phyloP scores from a whole-genome alignment of 2,797 vertebrate species.

The Pangasius sanitwongsei region DNA sequence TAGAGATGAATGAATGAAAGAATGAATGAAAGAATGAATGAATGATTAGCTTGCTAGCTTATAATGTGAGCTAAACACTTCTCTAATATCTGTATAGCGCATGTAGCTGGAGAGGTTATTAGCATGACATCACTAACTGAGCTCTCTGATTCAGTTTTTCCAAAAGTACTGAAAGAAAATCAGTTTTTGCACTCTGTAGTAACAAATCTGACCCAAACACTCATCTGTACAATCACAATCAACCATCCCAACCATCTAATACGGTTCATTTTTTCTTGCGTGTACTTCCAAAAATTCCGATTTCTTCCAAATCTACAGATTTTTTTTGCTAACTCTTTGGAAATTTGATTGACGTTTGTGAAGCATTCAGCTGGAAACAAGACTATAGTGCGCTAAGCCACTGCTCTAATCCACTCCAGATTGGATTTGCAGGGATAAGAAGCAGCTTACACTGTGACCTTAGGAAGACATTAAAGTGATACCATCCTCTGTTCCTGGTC shows the following conservation, averaged over 20 bases:
- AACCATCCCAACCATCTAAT: neutral
- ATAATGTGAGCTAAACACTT: neutral
- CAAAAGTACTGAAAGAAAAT: neutral
- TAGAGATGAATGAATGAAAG: neutral
- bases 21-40: neutral
- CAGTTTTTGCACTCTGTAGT: neutral
- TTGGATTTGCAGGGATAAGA: slow-evolving; percentile 14
- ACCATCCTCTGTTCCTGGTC: neutral
- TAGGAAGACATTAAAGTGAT: neutral
- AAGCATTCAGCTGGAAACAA: neutral
- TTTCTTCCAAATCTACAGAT: no score
- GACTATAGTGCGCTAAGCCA: neutral
- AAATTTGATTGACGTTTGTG: neutral
- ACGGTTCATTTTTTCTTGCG: neutral
- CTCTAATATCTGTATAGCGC: neutral
- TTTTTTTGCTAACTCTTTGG: neutral
- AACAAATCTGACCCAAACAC: neutral
- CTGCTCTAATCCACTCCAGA: neutral
- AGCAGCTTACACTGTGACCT: slow-evolving; percentile 14
- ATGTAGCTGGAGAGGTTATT: neutral
- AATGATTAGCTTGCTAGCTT: neutral
- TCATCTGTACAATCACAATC: neutral
- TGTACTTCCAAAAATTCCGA: neutral
- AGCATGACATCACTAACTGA: neutral
- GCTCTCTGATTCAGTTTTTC: neutral